Conservation (phyloP, 1,140 invertebrate genomes). For the Phthorimaea operculella region DNA sequence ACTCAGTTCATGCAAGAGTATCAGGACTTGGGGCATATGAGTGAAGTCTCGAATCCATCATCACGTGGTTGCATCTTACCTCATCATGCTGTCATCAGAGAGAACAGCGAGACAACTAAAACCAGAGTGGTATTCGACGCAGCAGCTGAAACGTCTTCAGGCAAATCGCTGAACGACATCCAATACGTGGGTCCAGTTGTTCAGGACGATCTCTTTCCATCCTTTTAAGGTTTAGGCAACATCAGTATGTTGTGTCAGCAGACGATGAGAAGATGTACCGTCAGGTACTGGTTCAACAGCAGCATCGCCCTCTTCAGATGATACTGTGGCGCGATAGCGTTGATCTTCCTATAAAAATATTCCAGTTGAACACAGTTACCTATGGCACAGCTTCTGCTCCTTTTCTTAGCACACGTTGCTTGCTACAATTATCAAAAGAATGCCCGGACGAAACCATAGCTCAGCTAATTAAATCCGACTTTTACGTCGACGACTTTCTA, state of each 20-base stretch:
- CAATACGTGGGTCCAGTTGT: conserved; percentile 42
- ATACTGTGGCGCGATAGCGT: conserved; percentile 25
- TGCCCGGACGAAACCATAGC: not conserved
- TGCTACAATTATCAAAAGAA: conserved; percentile 11
- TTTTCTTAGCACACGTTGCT: conserved; percentile 14
- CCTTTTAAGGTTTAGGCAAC: conserved; percentile 31
- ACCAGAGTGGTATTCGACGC: conserved; percentile 50
- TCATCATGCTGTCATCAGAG: conserved; percentile 38
- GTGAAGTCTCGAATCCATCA: conserved; percentile 7
- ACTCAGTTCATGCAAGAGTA: conserved; percentile 45
- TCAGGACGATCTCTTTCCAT: conserved; percentile 47
- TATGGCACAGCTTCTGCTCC: conserved; percentile 28
- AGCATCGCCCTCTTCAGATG: conserved; percentile 28
- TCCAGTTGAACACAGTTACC: conserved; percentile 25
- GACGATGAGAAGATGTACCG: conserved; percentile 49
- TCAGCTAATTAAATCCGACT: conserved; percentile 5
- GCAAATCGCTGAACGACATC: conserved; percentile 42
- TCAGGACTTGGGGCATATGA: conserved; percentile 42
- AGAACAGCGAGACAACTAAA: conserved; percentile 31
- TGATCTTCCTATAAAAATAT: conserved; percentile 14
- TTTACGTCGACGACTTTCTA: conserved; percentile 14
- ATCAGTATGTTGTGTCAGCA: conserved; percentile 27
- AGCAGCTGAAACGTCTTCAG: conserved; percentile 30
- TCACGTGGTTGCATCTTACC: conserved; percentile 18
- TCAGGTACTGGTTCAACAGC: conserved; percentile 24